Base-by-base conservation (phyloP, 2,113 vertebrate genomes). In the Eidolon helvum region DNA sequence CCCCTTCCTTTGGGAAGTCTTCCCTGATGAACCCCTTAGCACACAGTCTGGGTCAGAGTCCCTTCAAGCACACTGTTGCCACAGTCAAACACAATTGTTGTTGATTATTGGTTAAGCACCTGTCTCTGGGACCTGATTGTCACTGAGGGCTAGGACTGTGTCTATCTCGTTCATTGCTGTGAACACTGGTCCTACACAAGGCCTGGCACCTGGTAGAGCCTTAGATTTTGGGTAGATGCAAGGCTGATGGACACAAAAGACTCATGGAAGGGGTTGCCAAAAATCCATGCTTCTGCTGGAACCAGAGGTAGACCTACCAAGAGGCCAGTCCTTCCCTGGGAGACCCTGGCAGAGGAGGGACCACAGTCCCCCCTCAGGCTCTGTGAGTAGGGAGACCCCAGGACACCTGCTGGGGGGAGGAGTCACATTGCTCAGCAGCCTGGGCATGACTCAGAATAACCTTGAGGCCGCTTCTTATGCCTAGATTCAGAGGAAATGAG, bases 401-500 rank as follows among this genome's bases (percentile, higher is more conserved):
- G 86, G 12, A 18, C 68, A 48, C 55, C 75, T 63, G 28, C 65
- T 5, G 14, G 61, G 19, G 22, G 57, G 82, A 40, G 16, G 69
- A 19, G 48, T 26, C 84, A 38, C 5, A 40, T 38, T 55, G n/a
- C 19, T 35, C 71, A 48, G 79, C 33, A 55, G 48, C n/a, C 50
- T 45, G 4, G 16, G 28, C 11, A 15, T 85, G 95, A 94, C 74
- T 87, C 87, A 92, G 63, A 94, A 93, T 35, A 57, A 79, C 61
- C 48, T 26, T 15, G 30, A 53, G 72, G 69, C 21, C 0, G 1
- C 57, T 28, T 38, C 48, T 59, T 75, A 16, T 43, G 35, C 69
- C 63, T 38, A 35, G n/a, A 63, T 55, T 90, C 59, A 68, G 77
- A 94, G 77, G 93, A 97, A 96, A 72, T 1, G 19, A 72, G n/a